Percentiles rank a stretch among this genome's conserved stretches.
Conservation (phyloP, 2,113 vertebrate genomes). For the Scomber scombrus region DNA sequence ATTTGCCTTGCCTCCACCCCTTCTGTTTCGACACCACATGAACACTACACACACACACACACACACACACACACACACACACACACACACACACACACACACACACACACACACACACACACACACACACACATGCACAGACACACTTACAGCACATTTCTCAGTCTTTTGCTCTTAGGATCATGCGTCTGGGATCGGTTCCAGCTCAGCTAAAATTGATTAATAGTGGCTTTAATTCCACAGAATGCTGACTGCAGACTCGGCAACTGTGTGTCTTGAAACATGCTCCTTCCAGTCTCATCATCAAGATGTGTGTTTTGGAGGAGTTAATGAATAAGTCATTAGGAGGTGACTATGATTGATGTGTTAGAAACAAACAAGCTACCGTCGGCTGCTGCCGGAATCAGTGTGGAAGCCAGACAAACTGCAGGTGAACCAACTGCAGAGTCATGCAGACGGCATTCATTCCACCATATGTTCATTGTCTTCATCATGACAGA, state of each 20-base stretch:
- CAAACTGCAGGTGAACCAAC: conserved; percentile 63
- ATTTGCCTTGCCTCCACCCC: conserved; percentile 29
- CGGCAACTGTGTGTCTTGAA: conserved; percentile 72
- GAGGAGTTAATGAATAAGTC: conserved; percentile 85
- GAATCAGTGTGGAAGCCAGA: conserved; percentile 43
- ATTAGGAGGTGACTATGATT: conserved; percentile 83
- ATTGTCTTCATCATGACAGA: conserved; percentile 34
- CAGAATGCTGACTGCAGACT: conserved; percentile 81
- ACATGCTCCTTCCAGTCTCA: conserved; percentile 76
- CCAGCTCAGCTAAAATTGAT: conserved; percentile 81
- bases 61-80: no score
- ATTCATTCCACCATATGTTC: conserved; percentile 50
- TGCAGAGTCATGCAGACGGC: conserved; percentile 31
- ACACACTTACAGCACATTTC: conserved; percentile 39
- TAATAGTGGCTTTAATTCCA: conserved; percentile 82
- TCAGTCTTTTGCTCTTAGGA: conserved; percentile 61
- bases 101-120: conserved; percentile 5
- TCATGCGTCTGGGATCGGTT: conserved; percentile 75
- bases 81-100: no score
- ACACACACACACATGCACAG: conserved; percentile 12
- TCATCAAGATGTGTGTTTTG: conserved; percentile 82
- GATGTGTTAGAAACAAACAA: conserved; percentile 80
- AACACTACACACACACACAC: conserved; percentile 16
- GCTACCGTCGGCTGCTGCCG: conserved; percentile 57
- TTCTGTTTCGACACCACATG: conserved; percentile 12